Evolutionary conservation across 1,140 invertebrate genomes (phyloP).

Genomic region (Aphaenogaster rudis): DNA sequence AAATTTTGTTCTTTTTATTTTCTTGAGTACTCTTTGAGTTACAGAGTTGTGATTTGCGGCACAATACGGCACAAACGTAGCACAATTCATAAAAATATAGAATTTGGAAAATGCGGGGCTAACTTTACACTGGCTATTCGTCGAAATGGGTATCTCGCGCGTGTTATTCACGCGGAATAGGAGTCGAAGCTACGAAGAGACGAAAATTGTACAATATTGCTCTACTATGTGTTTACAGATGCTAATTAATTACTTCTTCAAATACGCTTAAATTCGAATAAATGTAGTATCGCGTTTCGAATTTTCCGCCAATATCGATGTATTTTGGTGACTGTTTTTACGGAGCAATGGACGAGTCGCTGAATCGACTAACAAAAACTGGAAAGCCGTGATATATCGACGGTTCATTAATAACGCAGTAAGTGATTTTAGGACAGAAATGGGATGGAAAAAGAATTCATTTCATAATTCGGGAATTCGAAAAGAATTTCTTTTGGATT

Average conservation of each 20-base stretch:
- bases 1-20: too few relatives aligned
- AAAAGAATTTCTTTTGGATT: too few relatives aligned
- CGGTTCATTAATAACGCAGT: neutral
- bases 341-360: neutral
- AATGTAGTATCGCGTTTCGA: neutral
- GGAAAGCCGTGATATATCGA: neutral
- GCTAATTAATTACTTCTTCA: neutral
- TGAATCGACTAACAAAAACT: too few relatives aligned
- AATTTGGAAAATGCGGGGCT: too few relatives aligned
- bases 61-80: too few relatives aligned
- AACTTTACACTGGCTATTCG: neutral
- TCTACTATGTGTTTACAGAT: neutral
- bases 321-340: neutral
- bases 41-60: too few relatives aligned
- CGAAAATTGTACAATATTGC: neutral
- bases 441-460: too few relatives aligned
- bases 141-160: neutral
- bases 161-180: neutral
- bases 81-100: too few relatives aligned
- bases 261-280: neutral
- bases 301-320: neutral
- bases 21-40: too few relatives aligned
- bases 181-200: neutral
- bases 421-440: too few relatives aligned
- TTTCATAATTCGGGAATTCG: too few relatives aligned